phyloP scores from a whole-genome alignment of 2,888 invertebrate genomes.

The Thysanoteuthis rhombus region DNA sequence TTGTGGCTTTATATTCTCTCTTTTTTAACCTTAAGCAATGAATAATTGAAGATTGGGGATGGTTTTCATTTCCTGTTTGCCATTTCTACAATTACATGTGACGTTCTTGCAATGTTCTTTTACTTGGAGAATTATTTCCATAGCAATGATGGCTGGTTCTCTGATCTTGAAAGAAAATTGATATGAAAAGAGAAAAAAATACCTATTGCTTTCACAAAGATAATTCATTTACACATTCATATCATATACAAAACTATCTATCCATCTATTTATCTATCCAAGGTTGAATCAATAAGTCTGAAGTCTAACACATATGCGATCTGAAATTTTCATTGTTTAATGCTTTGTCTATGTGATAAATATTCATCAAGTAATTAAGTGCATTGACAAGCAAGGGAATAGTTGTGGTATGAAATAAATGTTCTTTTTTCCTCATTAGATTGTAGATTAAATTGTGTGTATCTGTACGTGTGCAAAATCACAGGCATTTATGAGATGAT shows the following conservation, averaged over 20 bases:
- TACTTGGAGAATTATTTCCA: neutral
- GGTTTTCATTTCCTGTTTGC: conserved; percentile 2
- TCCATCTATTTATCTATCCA: no score
- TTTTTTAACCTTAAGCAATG: neutral
- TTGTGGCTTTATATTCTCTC: neutral
- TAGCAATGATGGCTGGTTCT: neutral
- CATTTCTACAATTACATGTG: neutral
- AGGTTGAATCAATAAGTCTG: no score
- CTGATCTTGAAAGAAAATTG: neutral
- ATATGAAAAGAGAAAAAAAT: neutral
- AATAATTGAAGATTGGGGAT: neutral
- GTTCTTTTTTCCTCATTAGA: no score
- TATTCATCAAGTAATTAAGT: no score
- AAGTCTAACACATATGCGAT: no score
- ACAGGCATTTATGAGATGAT: no score
- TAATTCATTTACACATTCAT: neutral
- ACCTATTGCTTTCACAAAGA: neutral
- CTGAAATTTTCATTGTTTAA: no score
- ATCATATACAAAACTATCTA: neutral
- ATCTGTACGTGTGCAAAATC: no score
- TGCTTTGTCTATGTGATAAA: no score
- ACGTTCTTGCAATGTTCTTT: neutral
- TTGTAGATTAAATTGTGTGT: no score
- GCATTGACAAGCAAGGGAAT: no score
- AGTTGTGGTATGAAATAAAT: no score